Base-by-base conservation (phyloP, 2,797 vertebrate species). In the Eurystomus glaucurus region DNA sequence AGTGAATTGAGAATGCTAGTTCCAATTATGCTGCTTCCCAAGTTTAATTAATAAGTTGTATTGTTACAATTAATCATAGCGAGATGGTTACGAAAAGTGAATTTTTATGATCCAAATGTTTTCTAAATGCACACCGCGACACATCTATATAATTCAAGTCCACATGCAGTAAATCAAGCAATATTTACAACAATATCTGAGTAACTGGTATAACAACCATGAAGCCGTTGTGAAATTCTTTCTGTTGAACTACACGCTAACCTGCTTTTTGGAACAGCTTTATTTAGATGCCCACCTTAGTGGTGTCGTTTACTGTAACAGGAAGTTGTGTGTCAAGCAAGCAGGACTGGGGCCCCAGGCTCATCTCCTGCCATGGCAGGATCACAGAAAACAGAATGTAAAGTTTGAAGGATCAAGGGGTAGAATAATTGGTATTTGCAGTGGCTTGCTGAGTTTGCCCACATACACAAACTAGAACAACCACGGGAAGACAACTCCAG, bases 1-100 rank as follows among this genome's bases (percentile, higher is more conserved):
- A 81, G 57, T 93, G 80, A 89, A 92, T 43, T 82, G 91, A 68
- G 66, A 51, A 33, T 26, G 72, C 85, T 85, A 20, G 79, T 46
- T 92, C 74, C 57, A 62, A 87, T 93, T 58, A 93, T 64, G 17
- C 28, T 6, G 45, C 69, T 94, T 83, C 88, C 65, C 57, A 61
- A 68, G 61, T 85, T 96, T 96, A 91, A 92, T 97, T 96, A 97
- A 96, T 84, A 97, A 94, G 90, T 92, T 84, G 89, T 33, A 88
- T 90, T 93, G 76, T 96, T 92, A 70, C 58, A 92, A 97, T 97
- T 96, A 94, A 96, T 97, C 96, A 96, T 39, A 88, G 72, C 94
- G 85, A 77, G 93, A 72, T 58, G 81, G 45, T 57, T 76, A 69
- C 2, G 14, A 92, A 65, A 84, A 78, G 62, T 39, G 84, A 95